Base-by-base conservation (phyloP, 37 sponge, comb jelly and placozoan genomes). In the Sycon ciliatum region DNA sequence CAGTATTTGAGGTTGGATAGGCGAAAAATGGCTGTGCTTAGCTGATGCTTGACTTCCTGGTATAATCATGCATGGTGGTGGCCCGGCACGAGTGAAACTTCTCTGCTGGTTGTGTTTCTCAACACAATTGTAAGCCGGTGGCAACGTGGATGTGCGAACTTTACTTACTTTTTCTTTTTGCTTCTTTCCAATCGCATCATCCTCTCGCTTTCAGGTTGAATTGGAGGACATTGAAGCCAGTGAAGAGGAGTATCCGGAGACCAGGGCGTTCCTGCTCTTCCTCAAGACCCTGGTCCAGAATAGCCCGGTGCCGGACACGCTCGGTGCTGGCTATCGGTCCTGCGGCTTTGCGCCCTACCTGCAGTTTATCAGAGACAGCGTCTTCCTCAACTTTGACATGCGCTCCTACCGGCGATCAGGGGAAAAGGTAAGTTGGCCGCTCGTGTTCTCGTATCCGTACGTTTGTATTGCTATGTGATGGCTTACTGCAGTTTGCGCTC, bases 171-270 rank as follows among this genome's bases (percentile, higher is more conserved):
- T n/a, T n/a, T n/a, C n/a, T n/a, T n/a, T n/a, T 42, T 42, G 9
- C 9, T 13, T 42, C 9, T 42, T 42, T 42, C 49, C 13, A 42
- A 9, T 42, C 13, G 49, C 13, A 42, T 4, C 30, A 67, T 24
- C 20, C 22, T 69, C 36, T 40, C 66, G 33, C 20, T n/a, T 65
- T n/a, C 49, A 98, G 99, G 65, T 86, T 55, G 99, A 98, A 73
- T 61, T 98, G 39, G 87, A 89, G 49, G 94, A 98, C 69, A 81
- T 98, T 6, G 99, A 98, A 72, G 86, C 93, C 4, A 60, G 82
- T 65, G 70, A 71, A 4, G 94, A 86, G 53, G 86, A 86, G 28
- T 98, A 98, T 57, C 76, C 83, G 1, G 84, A 90, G 39, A 93
- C 99, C n/a, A 34, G 94, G 38, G 89, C 85, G 0, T 98, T 98